Evolutionary conservation across 2,888 invertebrate species (phyloP), one percentile per base, ranked within the genome.

Genomic region (Pherbina coryleti): DNA sequence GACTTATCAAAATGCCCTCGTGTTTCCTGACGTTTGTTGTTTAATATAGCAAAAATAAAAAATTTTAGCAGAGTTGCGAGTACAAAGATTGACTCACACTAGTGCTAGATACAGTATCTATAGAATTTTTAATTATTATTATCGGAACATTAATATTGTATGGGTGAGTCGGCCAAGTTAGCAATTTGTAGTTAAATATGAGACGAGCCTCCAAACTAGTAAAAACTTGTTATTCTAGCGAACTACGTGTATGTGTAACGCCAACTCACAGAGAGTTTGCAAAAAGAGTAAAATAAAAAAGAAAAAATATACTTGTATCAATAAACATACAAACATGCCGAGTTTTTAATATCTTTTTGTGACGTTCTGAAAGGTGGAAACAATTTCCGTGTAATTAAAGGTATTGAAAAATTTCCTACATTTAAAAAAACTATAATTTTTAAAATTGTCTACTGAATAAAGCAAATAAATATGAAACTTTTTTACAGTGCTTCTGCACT

Each of bases 181-280:
- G 17, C 1, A 28, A 28, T 14, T 60, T 22, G n/a, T 19, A 55
- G 5, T 19, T 55, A 5, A 55, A 19, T 31, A 31, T 37, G 17
- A n/a, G 64, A 37, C 64, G 64, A 64, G 64, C 64, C 44, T 44
- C 67, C 37, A 67, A 67, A 67, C 67, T 37, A 9, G 9, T 17
- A 60, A 25, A 25, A 28, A 60, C 14, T 19, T 22, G 25, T 22
- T 19, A 11, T 17, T 60, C 28, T 28, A 14, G 22, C 2, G 1
- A 28, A 28, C 11, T 31, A 5, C 11, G 5, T 7, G 60, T 1
- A 14, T 8, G 28, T 5, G 28, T 25, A 60, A 22, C 19, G 19
- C 19, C 55, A 55, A 37, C 37, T 37, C 37, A 37, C 7, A 5
- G 37, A 37, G 8, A 4, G 8, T 5, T 5, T 4, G 7, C 37